These are phyloP conservation scores for Actias luna DNA, from an alignment of 2,888 invertebrate species.

Conservation along the genomic window DNA sequence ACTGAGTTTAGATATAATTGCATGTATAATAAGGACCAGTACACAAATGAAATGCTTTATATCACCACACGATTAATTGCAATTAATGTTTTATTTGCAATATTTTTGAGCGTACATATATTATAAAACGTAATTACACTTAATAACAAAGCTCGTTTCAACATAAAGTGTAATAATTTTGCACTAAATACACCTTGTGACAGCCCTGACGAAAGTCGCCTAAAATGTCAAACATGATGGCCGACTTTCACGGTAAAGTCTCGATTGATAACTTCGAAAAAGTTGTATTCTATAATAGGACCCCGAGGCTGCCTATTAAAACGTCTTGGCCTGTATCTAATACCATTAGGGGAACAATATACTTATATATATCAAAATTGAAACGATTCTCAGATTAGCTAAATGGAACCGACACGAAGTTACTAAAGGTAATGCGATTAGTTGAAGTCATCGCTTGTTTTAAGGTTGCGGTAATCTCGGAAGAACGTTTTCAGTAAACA, in stretches of 20 bases:
- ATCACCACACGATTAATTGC: background rate
- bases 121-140: background rate
- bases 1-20: too few relatives aligned
- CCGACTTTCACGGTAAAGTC: conserved; percentile 29
- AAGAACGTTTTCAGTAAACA: background rate
- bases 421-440: background rate
- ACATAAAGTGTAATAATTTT: background rate
- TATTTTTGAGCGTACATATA: background rate
- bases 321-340: background rate
- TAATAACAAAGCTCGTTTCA: background rate
- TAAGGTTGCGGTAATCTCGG: background rate
- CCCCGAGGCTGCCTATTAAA: background rate
- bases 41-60: background rate
- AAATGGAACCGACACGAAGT: background rate
- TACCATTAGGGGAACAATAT: too few relatives aligned
- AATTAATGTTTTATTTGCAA: background rate
- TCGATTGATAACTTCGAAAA: conserved; percentile 22
- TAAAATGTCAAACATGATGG: conserved; percentile 34
- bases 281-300: background rate
- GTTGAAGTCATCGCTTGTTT: conserved; percentile 9
- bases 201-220: conserved; percentile 34
- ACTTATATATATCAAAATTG: background rate
- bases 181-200: conserved; percentile 13
- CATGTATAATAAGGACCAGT: too few relatives aligned
- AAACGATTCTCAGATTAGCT: background rate